These are phyloP conservation scores for Rhinophrynus dorsalis DNA, from an alignment of 2,797 vertebrate species.

Conservation along the genomic window DNA sequence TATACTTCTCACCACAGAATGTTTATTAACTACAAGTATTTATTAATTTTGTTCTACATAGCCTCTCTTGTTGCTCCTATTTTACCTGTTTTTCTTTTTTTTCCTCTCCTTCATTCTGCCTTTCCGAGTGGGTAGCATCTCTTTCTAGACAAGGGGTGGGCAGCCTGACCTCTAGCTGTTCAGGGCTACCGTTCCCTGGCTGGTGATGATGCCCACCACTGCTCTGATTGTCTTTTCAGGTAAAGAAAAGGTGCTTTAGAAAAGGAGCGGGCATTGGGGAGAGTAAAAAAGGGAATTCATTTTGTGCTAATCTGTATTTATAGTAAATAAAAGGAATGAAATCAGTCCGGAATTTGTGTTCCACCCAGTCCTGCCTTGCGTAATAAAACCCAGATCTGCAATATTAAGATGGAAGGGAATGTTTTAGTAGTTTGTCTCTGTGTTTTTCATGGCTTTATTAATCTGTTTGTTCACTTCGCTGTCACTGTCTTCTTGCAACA, in stretches of 20 bases:
- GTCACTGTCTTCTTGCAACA: neutral
- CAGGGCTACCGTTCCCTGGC: no score
- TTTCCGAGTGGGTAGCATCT: no score
- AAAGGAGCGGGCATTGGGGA: constrained; percentile 20
- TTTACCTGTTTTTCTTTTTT: neutral
- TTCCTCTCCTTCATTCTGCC: neutral
- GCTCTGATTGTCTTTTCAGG: neutral
- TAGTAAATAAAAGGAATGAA: constrained; percentile 44
- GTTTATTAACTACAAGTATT: neutral
- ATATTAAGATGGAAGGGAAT: constrained; percentile 9
- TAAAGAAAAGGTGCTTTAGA: constrained; percentile 16
- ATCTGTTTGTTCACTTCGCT: constrained; percentile 22
- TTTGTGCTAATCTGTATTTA: constrained; percentile 42
- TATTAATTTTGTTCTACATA: neutral
- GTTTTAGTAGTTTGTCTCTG: neutral
- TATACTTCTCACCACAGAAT: neutral
- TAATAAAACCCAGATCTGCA: constrained; percentile 7
- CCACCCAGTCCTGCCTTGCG: constrained; percentile 32
- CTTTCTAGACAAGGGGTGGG: no score
- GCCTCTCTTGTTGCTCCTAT: neutral
- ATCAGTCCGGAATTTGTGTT: constrained; percentile 40
- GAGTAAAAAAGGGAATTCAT: constrained; percentile 42
- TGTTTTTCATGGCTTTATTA: constrained; percentile 7
- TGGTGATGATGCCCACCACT: no score
- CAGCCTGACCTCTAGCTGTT: no score